These are phyloP conservation scores for Helicoverpa armigera DNA, from an alignment of 1,140 invertebrate species.

Conservation along the genomic window DNA sequence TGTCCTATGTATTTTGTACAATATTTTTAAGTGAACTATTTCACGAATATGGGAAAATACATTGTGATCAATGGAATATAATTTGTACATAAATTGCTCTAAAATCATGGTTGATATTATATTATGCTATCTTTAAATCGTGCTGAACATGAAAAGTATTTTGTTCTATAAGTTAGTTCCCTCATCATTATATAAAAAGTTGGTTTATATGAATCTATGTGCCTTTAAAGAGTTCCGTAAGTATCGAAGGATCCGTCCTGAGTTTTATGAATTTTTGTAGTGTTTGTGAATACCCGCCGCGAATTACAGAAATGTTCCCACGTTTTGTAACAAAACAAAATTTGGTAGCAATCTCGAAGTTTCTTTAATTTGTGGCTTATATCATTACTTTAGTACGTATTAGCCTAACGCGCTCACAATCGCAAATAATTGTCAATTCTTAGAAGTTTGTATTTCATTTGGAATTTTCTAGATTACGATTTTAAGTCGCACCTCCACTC, in stretches of 20 bases:
- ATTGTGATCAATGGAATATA: too few relatives aligned
- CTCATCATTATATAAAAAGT: constrained; percentile 14
- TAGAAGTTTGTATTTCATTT: constrained; percentile 1
- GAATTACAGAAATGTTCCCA: not conserved
- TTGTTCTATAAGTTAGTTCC: constrained; percentile 43
- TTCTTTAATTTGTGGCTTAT: constrained; percentile 10
- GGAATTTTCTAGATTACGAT: not conserved
- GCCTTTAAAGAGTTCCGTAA: constrained; percentile 51
- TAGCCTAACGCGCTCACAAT: constrained; percentile 16
- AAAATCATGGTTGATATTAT: not conserved
- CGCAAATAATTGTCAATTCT: constrained; percentile 9
- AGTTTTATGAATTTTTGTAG: constrained; percentile 9
- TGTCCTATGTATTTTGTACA: too few relatives aligned
- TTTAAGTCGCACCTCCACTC: constrained; percentile 17
- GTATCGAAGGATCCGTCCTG: constrained; percentile 47
- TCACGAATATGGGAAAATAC: too few relatives aligned
- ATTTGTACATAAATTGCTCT: not conserved
- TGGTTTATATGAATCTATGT: constrained; percentile 36
- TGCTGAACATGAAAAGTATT: not conserved
- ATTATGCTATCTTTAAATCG: not conserved
- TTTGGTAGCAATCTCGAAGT: too few relatives aligned
- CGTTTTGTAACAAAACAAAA: too few relatives aligned
- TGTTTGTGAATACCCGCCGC: not conserved
- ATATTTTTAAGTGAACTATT: too few relatives aligned
- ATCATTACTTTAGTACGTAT: not conserved